Evolutionary conservation across 2,797 vertebrate species (phyloP), one percentile per base, ranked within the genome.

Genomic region (Podargus strigoides): DNA sequence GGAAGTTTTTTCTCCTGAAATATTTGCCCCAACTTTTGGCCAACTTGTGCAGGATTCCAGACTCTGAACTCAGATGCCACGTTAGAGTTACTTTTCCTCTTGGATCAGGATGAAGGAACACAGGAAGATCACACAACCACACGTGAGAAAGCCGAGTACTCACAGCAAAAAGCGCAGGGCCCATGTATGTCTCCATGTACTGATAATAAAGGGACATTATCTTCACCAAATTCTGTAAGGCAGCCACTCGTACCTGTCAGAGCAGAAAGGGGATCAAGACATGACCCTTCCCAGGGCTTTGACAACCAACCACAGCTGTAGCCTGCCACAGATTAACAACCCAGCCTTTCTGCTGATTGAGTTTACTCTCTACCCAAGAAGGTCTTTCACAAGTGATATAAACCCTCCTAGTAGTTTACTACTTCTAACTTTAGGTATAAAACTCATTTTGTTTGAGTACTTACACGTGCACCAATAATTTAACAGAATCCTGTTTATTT

Each of bases 151-250:
- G 3, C 9, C 0, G 2, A 89, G 80, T 94, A 98, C 99, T 99
- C 93, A 99, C 99, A 83, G 99, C 99, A 23, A 99, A 99, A 69
- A 99, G 98, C 16, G 99, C 99, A 3, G 99, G 99, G 5, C 99
- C 99, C 99, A 99, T 99, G 94, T 99, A 99, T 0, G 99, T 99
- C 98, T 99, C 99, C 99, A 99, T 99, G 78, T 99, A 99, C 90
- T 99, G 99, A 47, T 99, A 99, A 94, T 99, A 99, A 81, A 99
- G 98, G 59, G 99, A 99, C 99, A 99, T 99, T 85, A 99, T 99
- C 98, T 99, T 99, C 97, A 99, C 99, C 98, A 99, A 96, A 97
- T 99, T 99, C 98, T 99, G 99, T 55, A 99, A 95, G 23, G 99
- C 99, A 66, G 99, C 99, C 96, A 99, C 99, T 50, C 99, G 98